Evolutionary conservation across 2,113 vertebrate species (phyloP).

Genomic region (Sinocyclocheilus maitianheensis): DNA sequence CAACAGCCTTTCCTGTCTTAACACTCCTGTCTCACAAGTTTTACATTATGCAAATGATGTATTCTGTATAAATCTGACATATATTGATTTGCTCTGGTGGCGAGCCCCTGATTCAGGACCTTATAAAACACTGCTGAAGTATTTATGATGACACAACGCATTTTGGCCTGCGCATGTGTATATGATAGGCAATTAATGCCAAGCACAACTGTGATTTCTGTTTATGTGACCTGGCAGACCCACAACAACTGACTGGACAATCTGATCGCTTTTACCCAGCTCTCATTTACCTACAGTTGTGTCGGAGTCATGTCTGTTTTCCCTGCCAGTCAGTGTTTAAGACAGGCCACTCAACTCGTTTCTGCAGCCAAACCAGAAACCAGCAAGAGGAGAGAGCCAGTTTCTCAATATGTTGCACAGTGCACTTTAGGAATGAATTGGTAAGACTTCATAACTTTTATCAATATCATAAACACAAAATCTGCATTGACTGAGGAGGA

Average conservation of each 20-base stretch:
- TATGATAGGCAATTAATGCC: slow-evolving; percentile 18
- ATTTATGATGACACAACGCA: slow-evolving; percentile 24
- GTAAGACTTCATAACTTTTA: neutral
- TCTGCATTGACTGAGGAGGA: neutral
- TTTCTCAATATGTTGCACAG: neutral
- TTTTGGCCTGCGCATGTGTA: neutral
- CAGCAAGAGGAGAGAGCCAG: neutral
- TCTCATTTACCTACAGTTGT: neutral
- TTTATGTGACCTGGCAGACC: slow-evolving; percentile 21
- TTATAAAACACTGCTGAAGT: slow-evolving; percentile 12
- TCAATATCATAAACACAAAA: neutral
- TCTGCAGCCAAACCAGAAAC: neutral
- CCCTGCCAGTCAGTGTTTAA: slow-evolving; percentile 11
- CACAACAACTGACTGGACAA: slow-evolving; percentile 4
- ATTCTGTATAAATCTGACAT: slow-evolving; percentile 8
- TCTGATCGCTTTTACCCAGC: neutral
- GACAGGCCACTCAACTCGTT: neutral
- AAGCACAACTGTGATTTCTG: slow-evolving; percentile 17
- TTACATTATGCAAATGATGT: slow-evolving; percentile 32
- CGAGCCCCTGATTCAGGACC: slow-evolving; percentile 1
- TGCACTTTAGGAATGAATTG: no score
- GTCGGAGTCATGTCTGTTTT: neutral
- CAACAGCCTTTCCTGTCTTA: slow-evolving; percentile 18
- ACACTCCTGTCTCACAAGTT: slow-evolving; percentile 27
- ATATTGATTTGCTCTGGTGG: slow-evolving; percentile 18